Evolutionary conservation across 2,888 invertebrate genomes (phyloP), one percentile per base, ranked within the genome.

Genomic region (Caenorhabditis auriculariae): DNA sequence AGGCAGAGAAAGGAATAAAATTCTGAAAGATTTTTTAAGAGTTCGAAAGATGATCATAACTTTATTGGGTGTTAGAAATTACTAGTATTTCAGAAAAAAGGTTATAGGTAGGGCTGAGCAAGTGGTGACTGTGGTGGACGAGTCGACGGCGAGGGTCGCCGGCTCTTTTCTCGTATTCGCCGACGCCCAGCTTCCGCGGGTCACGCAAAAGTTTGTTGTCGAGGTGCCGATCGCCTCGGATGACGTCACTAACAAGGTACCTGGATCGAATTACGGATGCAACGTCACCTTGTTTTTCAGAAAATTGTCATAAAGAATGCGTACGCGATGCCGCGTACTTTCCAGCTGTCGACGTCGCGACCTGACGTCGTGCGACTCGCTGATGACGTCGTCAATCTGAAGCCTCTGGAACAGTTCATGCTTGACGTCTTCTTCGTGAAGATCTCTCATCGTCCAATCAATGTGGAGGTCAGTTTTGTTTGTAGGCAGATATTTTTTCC

Each of bases 261-360:
- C n/a, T n/a, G n/a, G n/a, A n/a, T n/a, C n/a, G n/a, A n/a, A n/a
- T n/a, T n/a, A n/a, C n/a, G n/a, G n/a, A n/a, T n/a, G n/a, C n/a
- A n/a, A n/a, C n/a, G n/a, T n/a, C n/a, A n/a, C 7, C 26, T 4
- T n/a, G 21, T 12, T 6, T 53, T 61, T 39, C 54, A 69, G 65
- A 62, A 55, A 37, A 32, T 69, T 15, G 47, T 58, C 2, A 55
- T 69, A 19, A 53, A 52, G 21, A 69, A 69, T 37, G 47, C 65
- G 3, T 69, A 66, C 21, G 62, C 62, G 15, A 38, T 69, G 23
- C 43, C 60, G 19, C 48, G 58, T 29, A 52, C 57, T 3, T 66
- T 69, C 53, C 52, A 56, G 5, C 24, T 69, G 27, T 59, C 60
- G 6, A 38, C 60, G 9, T 63, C 65, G 4, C 37, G 60, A n/a